Evolutionary conservation across 2,888 invertebrate genomes (phyloP).

Genomic region (Mycogona germanica): DNA sequence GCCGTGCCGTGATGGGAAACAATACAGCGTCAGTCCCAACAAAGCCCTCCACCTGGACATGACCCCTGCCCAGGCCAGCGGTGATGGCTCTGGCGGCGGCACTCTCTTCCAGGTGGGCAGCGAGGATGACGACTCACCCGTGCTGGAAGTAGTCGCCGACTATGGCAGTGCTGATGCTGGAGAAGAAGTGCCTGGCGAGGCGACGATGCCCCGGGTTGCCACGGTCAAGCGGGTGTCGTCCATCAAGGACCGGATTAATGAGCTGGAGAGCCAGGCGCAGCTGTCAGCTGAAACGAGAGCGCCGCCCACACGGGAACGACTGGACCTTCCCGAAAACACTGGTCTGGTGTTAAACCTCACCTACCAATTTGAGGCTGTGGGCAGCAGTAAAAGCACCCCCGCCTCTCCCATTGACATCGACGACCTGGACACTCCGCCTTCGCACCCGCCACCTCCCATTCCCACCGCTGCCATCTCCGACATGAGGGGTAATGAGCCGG

Average conservation of each 20-base stretch:
- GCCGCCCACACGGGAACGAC: conserved; percentile 21
- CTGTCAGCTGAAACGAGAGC: conserved; percentile 9
- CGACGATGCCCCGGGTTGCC: not conserved
- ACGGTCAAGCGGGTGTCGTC: conserved; percentile 37
- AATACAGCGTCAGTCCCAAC: conserved; percentile 82
- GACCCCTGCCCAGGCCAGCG: conserved; percentile 29
- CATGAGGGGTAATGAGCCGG: conserved; percentile 35
- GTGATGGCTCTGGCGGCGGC: not conserved
- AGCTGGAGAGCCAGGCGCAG: conserved; percentile 44
- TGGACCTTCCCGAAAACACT: conserved; percentile 26
- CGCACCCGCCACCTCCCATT: no score
- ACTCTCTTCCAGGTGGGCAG: conserved; percentile 18
- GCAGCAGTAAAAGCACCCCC: conserved; percentile 22
- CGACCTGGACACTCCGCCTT: conserved; percentile 29
- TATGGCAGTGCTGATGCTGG: not conserved
- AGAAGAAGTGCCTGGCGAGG: not conserved
- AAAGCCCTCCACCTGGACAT: conserved; percentile 37
- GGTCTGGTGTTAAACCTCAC: conserved; percentile 45
- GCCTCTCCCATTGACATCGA: conserved; percentile 30
- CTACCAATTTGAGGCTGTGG: conserved; percentile 42
- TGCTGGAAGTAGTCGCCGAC: conserved; percentile 21
- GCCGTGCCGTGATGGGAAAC: conserved; percentile 72
- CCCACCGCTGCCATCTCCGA: conserved; percentile 11
- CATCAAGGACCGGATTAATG: conserved; percentile 57
- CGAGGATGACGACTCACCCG: conserved; percentile 20